These are phyloP conservation scores for Toxotes lorentzi DNA, from an alignment of 2,797 vertebrate genomes.

Conservation along the genomic window DNA sequence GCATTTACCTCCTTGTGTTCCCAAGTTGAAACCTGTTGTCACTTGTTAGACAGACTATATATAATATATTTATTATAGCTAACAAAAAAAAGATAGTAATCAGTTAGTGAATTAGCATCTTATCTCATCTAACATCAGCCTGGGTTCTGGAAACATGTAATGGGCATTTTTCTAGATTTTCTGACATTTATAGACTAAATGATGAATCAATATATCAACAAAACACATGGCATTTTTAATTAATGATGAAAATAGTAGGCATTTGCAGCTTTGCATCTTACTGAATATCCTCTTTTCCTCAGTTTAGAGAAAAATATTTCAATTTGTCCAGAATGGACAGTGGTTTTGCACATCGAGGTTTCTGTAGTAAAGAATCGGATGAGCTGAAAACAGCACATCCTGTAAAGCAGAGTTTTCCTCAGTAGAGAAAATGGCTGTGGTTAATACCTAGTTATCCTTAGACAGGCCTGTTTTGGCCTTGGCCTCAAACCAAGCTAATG, in stretches of 20 bases:
- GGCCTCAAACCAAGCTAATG: constrained; percentile 28
- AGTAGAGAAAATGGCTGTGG: not conserved
- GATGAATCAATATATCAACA: not conserved
- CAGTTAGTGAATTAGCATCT: no score
- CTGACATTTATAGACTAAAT: no score
- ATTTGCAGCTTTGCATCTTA: not conserved
- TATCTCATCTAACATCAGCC: no score
- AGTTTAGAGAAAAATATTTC: not conserved
- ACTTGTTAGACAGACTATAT: not conserved
- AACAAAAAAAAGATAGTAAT: no score
- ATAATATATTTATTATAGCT: no score
- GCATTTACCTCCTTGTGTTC: constrained; percentile 11
- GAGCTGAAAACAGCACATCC: not conserved
- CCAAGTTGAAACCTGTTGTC: not conserved
- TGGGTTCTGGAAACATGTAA: no score
- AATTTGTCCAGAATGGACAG: not conserved
- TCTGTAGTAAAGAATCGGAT: not conserved
- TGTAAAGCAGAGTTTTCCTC: not conserved
- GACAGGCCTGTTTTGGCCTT: constrained; percentile 19
- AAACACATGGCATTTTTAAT: not conserved
- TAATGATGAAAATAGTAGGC: not conserved
- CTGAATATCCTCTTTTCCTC: not conserved
- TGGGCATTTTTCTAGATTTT: not conserved
- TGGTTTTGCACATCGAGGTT: not conserved
- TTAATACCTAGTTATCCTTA: constrained; percentile 22